phyloP scores from a whole-genome alignment of 2,113 vertebrate species.

The Xiphophorus maculatus region DNA sequence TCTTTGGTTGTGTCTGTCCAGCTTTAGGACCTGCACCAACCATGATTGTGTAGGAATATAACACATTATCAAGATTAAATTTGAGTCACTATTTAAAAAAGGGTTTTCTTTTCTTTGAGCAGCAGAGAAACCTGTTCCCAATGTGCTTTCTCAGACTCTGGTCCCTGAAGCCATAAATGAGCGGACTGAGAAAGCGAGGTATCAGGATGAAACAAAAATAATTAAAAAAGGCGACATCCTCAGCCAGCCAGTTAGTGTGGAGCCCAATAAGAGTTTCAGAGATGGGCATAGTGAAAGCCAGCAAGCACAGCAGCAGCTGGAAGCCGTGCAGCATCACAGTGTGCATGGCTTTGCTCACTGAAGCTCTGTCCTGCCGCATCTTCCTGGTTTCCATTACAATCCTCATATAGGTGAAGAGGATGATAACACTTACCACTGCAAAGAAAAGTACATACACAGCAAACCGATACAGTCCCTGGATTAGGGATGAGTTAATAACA shows the following conservation, averaged over 20 bases:
- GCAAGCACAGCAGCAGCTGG: constrained; percentile 76
- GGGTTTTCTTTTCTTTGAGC: constrained; percentile 10
- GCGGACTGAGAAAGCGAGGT: constrained; percentile 77
- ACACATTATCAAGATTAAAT: neutral
- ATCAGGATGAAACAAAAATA: constrained; percentile 75
- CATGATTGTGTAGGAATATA: too few species aligned
- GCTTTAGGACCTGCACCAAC: neutral
- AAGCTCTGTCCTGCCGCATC: constrained; percentile 68
- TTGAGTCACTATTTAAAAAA: neutral
- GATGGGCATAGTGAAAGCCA: constrained; percentile 73
- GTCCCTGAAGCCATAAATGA: constrained; percentile 80
- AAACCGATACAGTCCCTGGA: constrained; percentile 64
- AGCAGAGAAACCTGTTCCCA: constrained; percentile 46
- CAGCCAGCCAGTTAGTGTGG: constrained; percentile 21
- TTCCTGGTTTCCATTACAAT: constrained; percentile 76
- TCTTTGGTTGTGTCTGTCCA: too few species aligned
- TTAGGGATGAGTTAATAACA: constrained; percentile 43
- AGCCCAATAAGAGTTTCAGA: constrained; percentile 51
- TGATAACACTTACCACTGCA: constrained; percentile 62
- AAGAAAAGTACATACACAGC: constrained; percentile 67
- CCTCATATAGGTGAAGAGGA: constrained; percentile 78
- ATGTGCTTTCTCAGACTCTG: constrained; percentile 64
- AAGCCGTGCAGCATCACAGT: constrained; percentile 78
- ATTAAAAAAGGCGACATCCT: constrained; percentile 68
- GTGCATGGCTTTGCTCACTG: constrained; percentile 74